phyloP scores from a whole-genome alignment of 2,113 vertebrate genomes.

The Ameiurus melas region DNA sequence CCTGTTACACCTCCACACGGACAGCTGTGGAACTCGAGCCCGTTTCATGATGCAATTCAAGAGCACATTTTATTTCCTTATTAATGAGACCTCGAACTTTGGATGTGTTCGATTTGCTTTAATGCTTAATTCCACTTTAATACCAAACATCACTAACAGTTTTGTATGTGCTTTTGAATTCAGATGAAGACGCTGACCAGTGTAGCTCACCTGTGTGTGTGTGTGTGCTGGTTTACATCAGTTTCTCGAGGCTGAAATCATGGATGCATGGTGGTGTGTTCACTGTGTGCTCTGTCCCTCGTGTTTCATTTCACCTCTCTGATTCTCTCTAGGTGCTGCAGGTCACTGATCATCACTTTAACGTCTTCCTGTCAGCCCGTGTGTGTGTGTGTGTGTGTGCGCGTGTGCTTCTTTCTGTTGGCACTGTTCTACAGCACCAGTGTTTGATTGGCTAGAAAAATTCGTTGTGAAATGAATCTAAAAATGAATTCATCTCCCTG shows the following conservation, averaged over 20 bases:
- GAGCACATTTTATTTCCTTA: slow-evolving; percentile 32
- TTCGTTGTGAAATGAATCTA: neutral
- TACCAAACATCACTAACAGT: neutral
- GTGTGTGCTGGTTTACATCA: neutral
- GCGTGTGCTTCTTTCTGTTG: slow-evolving; percentile 37
- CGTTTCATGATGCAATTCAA: slow-evolving; percentile 51
- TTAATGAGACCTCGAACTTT: neutral
- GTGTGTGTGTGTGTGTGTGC: slow-evolving; percentile 30
- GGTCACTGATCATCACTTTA: slow-evolving; percentile 28
- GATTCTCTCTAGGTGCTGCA: slow-evolving; percentile 36
- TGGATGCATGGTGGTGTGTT: slow-evolving; percentile 18
- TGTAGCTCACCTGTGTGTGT: neutral
- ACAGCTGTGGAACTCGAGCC: slow-evolving; percentile 25
- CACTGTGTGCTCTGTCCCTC: slow-evolving; percentile 19
- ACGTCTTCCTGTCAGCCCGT: neutral
- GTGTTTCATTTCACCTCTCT: slow-evolving; percentile 28
- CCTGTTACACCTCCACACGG: slow-evolving; percentile 17
- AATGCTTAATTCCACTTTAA: neutral
- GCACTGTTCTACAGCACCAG: neutral
- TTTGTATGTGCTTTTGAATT: slow-evolving; percentile 49
- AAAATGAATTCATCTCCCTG: neutral
- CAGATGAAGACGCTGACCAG: slow-evolving; percentile 6
- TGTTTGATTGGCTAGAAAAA: neutral
- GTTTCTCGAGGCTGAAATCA: slow-evolving; percentile 14
- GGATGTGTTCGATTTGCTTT: neutral